Percentiles rank a stretch among this genome's conserved stretches.
These are phyloP conservation scores for Lerema accius DNA, from an alignment of 1,140 invertebrate genomes.

Conservation along the genomic window DNA sequence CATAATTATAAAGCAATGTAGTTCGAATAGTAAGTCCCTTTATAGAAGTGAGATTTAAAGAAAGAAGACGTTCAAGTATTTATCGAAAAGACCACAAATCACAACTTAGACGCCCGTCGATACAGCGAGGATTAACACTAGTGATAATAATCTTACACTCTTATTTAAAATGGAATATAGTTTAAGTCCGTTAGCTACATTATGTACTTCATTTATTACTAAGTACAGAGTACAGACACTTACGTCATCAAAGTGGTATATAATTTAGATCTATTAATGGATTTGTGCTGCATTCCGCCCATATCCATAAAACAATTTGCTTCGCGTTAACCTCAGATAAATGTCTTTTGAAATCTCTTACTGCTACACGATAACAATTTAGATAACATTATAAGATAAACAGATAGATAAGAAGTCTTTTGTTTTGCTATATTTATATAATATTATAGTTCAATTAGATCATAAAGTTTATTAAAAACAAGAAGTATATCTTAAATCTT, in stretches of 20 bases:
- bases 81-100: slow-evolving; percentile 72
- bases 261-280: slow-evolving; percentile 27
- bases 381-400: slow-evolving; percentile 17
- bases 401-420: slow-evolving; percentile 15
- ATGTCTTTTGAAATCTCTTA: slow-evolving; percentile 13
- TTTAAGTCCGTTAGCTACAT: slow-evolving; percentile 66
- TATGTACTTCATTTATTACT: slow-evolving; percentile 76
- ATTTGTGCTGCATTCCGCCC: slow-evolving; percentile 35
- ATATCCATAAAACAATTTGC: slow-evolving; percentile 23
- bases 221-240: slow-evolving; percentile 74
- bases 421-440: slow-evolving; percentile 16
- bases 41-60: slow-evolving; percentile 47
- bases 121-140: slow-evolving; percentile 49
- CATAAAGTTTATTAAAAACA: slow-evolving; percentile 15
- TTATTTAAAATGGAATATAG: slow-evolving; percentile 69
- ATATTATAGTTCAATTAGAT: slow-evolving; percentile 1
- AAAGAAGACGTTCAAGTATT: slow-evolving; percentile 62
- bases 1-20: no score
- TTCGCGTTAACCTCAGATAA: slow-evolving; percentile 14
- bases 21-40: slow-evolving; percentile 41
- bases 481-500: slow-evolving; percentile 4
- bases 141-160: slow-evolving; percentile 56
- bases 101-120: slow-evolving; percentile 69
- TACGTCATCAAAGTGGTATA: slow-evolving; percentile 26
- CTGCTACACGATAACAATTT: slow-evolving; percentile 15